Conservation (phyloP, 2,888 invertebrate genomes). For the Tenodera sinensis region DNA sequence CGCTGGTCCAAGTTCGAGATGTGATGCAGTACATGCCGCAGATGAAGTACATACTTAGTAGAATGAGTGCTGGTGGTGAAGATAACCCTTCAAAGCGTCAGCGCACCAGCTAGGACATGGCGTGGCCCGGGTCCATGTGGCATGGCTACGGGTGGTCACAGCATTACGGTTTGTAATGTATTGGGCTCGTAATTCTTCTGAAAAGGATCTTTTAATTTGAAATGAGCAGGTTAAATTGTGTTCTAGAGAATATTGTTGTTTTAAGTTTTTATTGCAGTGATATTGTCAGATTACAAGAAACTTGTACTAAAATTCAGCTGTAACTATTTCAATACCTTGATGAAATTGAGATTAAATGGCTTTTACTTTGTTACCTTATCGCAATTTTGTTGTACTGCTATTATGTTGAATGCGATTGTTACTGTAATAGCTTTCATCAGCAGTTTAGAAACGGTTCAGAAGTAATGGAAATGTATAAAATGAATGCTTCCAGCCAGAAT, state of each 20-base stretch:
- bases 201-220: background rate
- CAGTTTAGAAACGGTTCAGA: background rate
- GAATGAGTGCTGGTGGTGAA: conserved; percentile 43
- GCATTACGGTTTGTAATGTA: conserved; percentile 20
- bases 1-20: conserved; percentile 77
- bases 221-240: background rate
- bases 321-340: too few species aligned
- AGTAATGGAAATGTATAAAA: background rate
- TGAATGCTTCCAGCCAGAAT: background rate
- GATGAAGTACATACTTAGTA: conserved; percentile 77
- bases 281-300: background rate
- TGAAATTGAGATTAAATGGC: too few species aligned
- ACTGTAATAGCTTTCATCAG: background rate
- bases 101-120: conserved; percentile 56
- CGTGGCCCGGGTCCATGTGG: conserved; percentile 23
- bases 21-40: conserved; percentile 84
- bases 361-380: background rate
- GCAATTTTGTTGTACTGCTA: background rate
- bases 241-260: background rate
- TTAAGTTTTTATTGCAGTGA: too few species aligned
- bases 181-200: background rate
- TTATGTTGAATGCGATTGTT: background rate
- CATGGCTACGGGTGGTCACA: conserved; percentile 1
- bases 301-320: background rate
- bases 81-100: conserved; percentile 51